Percentiles rank a stretch among this genome's conserved stretches.
These are phyloP conservation scores for Mormyrus iriodes DNA, from an alignment of 2,113 vertebrate genomes.

Conservation along the genomic window DNA sequence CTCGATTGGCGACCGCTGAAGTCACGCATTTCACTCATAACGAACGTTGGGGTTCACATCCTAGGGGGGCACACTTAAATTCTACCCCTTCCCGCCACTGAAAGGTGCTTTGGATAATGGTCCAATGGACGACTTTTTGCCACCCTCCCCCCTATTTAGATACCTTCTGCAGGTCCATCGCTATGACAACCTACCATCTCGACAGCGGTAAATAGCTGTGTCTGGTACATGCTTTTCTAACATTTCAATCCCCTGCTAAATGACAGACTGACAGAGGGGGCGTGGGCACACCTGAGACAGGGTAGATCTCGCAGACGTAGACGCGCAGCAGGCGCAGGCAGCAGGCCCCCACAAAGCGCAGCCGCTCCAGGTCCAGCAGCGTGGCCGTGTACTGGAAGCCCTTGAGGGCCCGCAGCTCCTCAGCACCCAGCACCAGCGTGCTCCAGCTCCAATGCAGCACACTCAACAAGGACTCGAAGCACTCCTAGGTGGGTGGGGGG, in stretches of 20 bases:
- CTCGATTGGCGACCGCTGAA: background rate
- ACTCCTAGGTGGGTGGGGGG: conserved; percentile 66
- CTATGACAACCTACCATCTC: background rate
- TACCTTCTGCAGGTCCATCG: background rate
- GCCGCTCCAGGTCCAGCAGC: conserved; percentile 87
- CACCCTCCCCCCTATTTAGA: background rate
- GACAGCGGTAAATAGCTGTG: background rate
- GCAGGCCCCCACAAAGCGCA: conserved; percentile 93
- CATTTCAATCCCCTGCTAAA: background rate
- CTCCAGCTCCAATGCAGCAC: conserved; percentile 99
- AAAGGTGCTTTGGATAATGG: background rate
- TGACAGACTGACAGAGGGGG: background rate
- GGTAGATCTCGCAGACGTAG: conserved; percentile 98
- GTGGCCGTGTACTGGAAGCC: conserved; percentile 97
- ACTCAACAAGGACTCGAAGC: conserved; percentile 92
- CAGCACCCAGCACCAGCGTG: conserved; percentile 89
- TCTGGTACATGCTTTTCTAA: background rate
- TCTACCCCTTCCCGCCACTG: background rate
- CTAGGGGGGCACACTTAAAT: background rate
- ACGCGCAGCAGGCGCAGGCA: conserved; percentile 89
- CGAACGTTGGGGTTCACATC: background rate
- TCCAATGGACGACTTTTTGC: background rate
- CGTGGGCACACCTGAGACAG: conserved; percentile 77
- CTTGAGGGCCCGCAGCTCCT: conserved; percentile 91
- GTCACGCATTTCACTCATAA: background rate